Conservation (phyloP, 2,797 vertebrate species). For the Pseudomugil gertrudae region DNA sequence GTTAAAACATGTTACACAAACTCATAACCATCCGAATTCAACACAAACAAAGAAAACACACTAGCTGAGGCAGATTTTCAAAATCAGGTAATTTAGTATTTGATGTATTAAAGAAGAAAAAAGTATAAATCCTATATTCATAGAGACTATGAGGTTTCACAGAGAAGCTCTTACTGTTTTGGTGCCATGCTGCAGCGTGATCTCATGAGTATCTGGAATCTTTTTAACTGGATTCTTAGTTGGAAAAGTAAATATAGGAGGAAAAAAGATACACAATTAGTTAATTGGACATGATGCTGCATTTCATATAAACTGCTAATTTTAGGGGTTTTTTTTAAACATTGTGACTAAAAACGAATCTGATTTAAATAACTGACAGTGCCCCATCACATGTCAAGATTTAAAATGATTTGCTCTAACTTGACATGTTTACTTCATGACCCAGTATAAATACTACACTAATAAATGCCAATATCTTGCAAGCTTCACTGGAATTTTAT, state of each 20-base stretch:
- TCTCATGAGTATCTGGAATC: conserved; percentile 97
- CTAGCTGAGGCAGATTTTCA: conserved; percentile 1
- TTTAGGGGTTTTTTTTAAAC: conserved; percentile 21
- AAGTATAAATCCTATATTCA: too few species aligned
- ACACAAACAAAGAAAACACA: conserved; percentile 1
- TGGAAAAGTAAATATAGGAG: conserved; percentile 11
- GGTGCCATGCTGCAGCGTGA: conserved; percentile 92
- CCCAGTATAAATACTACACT: not conserved
- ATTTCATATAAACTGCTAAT: conserved; percentile 5
- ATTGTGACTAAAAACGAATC: conserved; percentile 14
- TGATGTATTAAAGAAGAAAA: too few species aligned
- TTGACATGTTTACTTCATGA: not conserved
- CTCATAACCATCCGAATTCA: not conserved
- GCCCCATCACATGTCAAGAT: conserved; percentile 4
- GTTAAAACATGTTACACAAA: conserved; percentile 1
- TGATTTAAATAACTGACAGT: not conserved
- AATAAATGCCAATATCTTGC: not conserved
- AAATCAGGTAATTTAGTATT: conserved; percentile 9
- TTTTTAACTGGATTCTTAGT: conserved; percentile 90
- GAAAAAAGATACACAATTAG: conserved; percentile 19
- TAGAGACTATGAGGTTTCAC: conserved; percentile 4
- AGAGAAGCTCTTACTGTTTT: conserved; percentile 87
- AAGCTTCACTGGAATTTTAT: not conserved
- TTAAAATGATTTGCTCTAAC: not conserved
- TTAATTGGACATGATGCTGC: not conserved